phyloP scores from a whole-genome alignment of 92 coral and sea anemone genomes.

The Siderastrea radians region DNA sequence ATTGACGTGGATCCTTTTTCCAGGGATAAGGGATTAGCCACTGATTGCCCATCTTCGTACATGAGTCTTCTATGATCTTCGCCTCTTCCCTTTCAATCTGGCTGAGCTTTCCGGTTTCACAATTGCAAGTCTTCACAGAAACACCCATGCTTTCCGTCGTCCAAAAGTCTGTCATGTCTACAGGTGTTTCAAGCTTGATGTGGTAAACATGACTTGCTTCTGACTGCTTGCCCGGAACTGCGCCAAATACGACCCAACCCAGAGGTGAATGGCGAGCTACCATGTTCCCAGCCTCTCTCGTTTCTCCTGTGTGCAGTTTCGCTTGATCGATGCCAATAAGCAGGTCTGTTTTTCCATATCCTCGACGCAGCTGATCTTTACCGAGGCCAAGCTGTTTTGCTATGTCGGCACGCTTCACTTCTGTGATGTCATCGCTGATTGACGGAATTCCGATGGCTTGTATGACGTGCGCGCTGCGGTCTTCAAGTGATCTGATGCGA shows the following conservation, averaged over 20 bases:
- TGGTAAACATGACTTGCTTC: slow-evolving; percentile 25
- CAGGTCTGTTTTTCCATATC: slow-evolving; percentile 56
- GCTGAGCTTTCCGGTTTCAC: slow-evolving; percentile 53
- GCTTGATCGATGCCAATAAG: slow-evolving; percentile 75
- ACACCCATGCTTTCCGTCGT: slow-evolving; percentile 61
- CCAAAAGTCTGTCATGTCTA: slow-evolving; percentile 69
- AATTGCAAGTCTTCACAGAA: slow-evolving; percentile 48
- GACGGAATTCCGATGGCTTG: slow-evolving; percentile 57
- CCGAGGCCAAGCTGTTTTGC: slow-evolving; percentile 30
- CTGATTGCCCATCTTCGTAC: slow-evolving; percentile 48
- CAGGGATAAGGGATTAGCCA: slow-evolving; percentile 77
- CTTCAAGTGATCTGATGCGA: slow-evolving; percentile 39
- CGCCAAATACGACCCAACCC: slow-evolving; percentile 79
- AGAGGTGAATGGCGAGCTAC: slow-evolving; percentile 69
- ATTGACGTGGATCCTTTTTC: slow-evolving; percentile 58
- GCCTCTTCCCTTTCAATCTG: slow-evolving; percentile 67
- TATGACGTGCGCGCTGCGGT: slow-evolving; percentile 6
- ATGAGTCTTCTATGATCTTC: slow-evolving; percentile 63
- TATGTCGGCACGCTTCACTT: slow-evolving; percentile 15
- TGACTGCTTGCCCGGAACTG: slow-evolving; percentile 50
- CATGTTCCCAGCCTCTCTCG: slow-evolving; percentile 52
- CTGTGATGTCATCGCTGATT: slow-evolving; percentile 51
- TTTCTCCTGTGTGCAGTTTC: slow-evolving; percentile 67
- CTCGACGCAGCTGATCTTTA: slow-evolving; percentile 38
- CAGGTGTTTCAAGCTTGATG: slow-evolving; percentile 49